Conservation (phyloP, 2,888 invertebrate genomes). For the Pycnomerus fuliginosus region DNA sequence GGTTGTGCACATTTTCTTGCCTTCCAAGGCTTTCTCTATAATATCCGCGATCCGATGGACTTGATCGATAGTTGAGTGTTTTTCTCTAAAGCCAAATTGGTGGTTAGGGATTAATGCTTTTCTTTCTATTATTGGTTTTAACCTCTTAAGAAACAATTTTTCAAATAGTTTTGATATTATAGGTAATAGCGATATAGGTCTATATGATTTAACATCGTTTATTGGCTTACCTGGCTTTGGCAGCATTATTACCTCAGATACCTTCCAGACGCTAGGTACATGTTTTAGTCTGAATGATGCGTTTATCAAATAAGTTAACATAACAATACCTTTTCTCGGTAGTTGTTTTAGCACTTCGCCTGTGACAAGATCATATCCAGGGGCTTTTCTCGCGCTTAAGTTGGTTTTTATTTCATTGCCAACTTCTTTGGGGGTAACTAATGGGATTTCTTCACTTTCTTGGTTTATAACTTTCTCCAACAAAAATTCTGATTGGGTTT, state of each 20-base stretch:
- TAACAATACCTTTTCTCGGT: slow-evolving; percentile 30
- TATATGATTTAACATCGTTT: slow-evolving; percentile 22
- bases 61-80: slow-evolving; percentile 27
- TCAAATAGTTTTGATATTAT: slow-evolving; percentile 31
- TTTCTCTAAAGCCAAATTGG: slow-evolving; percentile 28
- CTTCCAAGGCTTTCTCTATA: no score
- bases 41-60: no score
- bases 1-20: no score
- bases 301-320: slow-evolving; percentile 32
- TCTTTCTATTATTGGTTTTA: slow-evolving; percentile 21
- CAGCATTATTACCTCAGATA: no score
- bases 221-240: not conserved
- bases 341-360: slow-evolving; percentile 27
- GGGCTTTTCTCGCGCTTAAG: slow-evolving; percentile 6
- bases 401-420: slow-evolving; percentile 10
- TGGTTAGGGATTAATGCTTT: slow-evolving; percentile 25
- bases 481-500: no score
- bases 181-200: no score
- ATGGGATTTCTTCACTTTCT: no score
- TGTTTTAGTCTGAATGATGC: slow-evolving; percentile 28
- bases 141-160: slow-evolving; percentile 25
- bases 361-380: not conserved
- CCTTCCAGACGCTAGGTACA: slow-evolving; percentile 34
- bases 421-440: slow-evolving; percentile 12
- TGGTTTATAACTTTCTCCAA: no score